Evolutionary conservation across 2,888 invertebrate genomes (phyloP).

Genomic region (Lampropteryx suffumata): DNA sequence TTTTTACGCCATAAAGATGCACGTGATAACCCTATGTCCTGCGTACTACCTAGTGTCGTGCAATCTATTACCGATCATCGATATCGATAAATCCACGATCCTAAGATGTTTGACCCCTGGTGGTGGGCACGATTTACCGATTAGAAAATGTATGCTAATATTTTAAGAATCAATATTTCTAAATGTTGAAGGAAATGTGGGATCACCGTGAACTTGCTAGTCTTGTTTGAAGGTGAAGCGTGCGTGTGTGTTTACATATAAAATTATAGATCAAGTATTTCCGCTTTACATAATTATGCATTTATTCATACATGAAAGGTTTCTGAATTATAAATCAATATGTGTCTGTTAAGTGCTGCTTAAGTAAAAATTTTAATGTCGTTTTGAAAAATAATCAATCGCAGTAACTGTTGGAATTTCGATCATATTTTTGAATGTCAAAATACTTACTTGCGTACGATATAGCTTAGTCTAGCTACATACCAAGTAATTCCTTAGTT

Average conservation of each 20-base stretch:
- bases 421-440: no score
- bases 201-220: constrained; percentile 47
- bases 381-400: no score
- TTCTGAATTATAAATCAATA: constrained; percentile 12
- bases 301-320: constrained; percentile 17
- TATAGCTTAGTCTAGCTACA: no score
- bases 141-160: constrained; percentile 64
- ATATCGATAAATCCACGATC: constrained; percentile 62
- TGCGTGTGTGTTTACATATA: constrained; percentile 21
- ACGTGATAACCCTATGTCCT: constrained; percentile 62
- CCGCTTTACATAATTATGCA: constrained; percentile 24
- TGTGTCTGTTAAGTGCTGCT: constrained; percentile 20
- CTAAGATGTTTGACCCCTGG: constrained; percentile 64
- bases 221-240: constrained; percentile 33
- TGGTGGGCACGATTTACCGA: constrained; percentile 70
- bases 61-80: constrained; percentile 58
- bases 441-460: no score
- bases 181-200: constrained; percentile 52
- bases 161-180: constrained; percentile 58
- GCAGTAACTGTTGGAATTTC: no score
- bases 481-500: no score
- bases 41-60: constrained; percentile 61
- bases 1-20: constrained; percentile 62
- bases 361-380: constrained; percentile 1
- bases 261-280: constrained; percentile 18